Conservation (phyloP, 2,797 vertebrate species). For the Peromyscus melanophrys region DNA sequence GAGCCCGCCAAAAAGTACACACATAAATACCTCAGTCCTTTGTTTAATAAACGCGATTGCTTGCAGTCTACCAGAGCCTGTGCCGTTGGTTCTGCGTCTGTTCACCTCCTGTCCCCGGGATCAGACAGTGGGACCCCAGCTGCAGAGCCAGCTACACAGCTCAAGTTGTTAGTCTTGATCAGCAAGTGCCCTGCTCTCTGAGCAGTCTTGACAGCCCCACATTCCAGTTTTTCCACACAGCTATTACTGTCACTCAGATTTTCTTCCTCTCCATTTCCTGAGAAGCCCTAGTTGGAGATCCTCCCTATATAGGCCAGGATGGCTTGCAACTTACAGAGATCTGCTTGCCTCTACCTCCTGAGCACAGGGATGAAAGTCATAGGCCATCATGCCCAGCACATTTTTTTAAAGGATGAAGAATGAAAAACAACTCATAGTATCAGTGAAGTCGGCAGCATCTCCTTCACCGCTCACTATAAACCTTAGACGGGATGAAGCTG, state of each 20-base stretch:
- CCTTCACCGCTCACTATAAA: not conserved
- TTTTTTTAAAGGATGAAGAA: not conserved
- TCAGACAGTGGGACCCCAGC: no score
- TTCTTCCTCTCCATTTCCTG: not conserved
- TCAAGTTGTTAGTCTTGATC: not conserved
- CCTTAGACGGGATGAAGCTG: not conserved
- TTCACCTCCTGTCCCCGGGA: no score
- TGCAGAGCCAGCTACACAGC: no score
- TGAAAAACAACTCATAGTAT: not conserved
- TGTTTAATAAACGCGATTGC: no score
- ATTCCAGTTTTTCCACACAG: not conserved
- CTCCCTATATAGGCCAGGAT: no score
- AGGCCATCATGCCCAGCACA: not conserved
- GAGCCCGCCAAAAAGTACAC: no score
- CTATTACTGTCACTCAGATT: not conserved
- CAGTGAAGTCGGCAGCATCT: not conserved
- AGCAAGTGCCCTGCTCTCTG: not conserved
- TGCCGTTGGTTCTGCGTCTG: no score
- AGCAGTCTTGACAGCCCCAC: not conserved
- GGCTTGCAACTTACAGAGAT: not conserved
- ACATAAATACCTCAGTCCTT: no score
- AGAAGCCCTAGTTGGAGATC: not conserved
- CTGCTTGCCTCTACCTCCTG: not conserved
- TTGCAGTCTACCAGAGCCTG: no score
- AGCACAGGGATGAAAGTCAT: not conserved